Conservation (phyloP, 2,113 vertebrate species). For the Zosterops japonicus region DNA sequence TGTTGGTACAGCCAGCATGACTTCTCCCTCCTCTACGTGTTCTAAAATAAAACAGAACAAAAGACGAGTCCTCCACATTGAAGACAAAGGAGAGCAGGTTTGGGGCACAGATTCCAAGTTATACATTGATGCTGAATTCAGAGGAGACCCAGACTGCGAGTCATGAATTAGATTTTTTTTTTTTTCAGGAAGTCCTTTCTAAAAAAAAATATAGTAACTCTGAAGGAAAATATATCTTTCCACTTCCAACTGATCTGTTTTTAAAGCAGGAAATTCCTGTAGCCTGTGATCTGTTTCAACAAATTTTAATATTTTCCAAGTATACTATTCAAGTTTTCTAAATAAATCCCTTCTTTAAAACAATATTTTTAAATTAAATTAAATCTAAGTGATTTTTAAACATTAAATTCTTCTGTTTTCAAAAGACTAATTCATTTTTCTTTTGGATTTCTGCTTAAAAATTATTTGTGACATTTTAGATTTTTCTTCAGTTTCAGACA, state of each 20-base stretch:
- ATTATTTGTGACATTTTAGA: neutral
- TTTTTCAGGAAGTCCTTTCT: neutral
- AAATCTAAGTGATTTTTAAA: neutral
- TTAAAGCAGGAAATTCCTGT: neutral
- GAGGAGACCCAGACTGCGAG: neutral
- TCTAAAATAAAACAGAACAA: neutral
- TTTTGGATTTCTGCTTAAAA: neutral
- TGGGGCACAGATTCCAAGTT: neutral
- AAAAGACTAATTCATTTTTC: neutral
- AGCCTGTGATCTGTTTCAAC: neutral
- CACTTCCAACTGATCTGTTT: neutral
- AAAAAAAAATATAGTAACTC: neutral
- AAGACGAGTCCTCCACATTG: rapidly evolving
- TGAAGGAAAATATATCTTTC: neutral
- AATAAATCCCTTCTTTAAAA: neutral
- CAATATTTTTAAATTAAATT: neutral
- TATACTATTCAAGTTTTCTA: neutral
- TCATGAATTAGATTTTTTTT: neutral
- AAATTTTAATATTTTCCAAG: neutral
- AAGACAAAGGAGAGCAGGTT: neutral
- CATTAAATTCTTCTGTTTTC: neutral
- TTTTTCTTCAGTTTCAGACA: neutral
- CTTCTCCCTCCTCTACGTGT: neutral
- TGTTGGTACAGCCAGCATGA: neutral
- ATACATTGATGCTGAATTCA: neutral